Base-by-base conservation (phyloP, 1,140 invertebrate species). In the Atopsyche davidsoni region DNA sequence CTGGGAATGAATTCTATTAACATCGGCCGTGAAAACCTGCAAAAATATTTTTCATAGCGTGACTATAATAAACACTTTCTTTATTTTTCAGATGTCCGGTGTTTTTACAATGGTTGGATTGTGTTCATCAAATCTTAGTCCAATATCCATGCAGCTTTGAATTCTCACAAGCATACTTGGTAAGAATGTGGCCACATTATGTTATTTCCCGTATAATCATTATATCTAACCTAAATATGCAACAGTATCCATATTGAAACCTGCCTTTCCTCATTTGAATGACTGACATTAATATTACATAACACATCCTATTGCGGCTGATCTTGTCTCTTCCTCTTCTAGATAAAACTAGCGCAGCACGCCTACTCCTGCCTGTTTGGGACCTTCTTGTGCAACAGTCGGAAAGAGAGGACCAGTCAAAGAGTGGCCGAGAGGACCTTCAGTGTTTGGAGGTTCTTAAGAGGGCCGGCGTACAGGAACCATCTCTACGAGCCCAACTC, bases 101-200 rank as follows among this genome's bases (percentile, higher is more conserved):
- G 50, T 99, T 99, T 74, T 73, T 98, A 32, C 96, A 98, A 68
- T 99, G 94, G 92, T 75, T 98, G 3, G 96, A 99, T 65, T 92
- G 93, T 64, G 86, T 98, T 1, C 87, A 96, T 74, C 96, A 99
- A 70, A 74, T 98, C 36, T 77, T 87, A 52, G 60, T 71, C 52
- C 92, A 98, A 73, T 96, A 91, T 72, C 89, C 90, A 2, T 90
- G 87, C 67, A 83, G 83, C 61, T 99, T 99, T 75, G 88, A 98
- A 75, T 98, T 98, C 72, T 96, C 92, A 58, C 79, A 88, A 54
- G 82, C 84, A 10, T 98, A 90, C 70, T 75, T 99, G 73, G 95
- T 96, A 65, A 80, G 79, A 67, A 36, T n/a, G n/a, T n/a, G n/a
- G n/a, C n/a, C n/a, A n/a, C n/a, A n/a, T n/a, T n/a, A n/a, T n/a